Conservation (phyloP, 2,888 invertebrate species). For the Pantelozetes paolii region DNA sequence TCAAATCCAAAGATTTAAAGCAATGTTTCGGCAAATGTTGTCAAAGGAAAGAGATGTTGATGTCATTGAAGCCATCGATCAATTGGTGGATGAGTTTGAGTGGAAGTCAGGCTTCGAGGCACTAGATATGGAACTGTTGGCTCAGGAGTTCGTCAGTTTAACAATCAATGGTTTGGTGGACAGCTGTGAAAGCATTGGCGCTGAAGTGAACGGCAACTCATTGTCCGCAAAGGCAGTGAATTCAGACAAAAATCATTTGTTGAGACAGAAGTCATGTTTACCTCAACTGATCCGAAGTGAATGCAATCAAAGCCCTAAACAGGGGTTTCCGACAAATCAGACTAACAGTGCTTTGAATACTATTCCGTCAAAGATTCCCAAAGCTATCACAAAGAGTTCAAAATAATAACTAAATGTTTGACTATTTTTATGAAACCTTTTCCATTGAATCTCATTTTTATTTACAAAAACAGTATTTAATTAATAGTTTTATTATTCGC, state of each 20-base stretch:
- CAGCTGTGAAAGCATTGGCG: not conserved
- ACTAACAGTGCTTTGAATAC: not conserved
- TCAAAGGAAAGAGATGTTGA: not conserved
- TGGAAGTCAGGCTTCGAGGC: not conserved
- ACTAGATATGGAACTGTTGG: not conserved
- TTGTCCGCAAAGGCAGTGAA: not conserved
- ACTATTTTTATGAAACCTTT: not conserved
- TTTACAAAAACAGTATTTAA: not conserved
- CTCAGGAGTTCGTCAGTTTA: not conserved
- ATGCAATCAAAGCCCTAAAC: not conserved
- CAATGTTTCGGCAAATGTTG: not conserved
- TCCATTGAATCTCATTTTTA: constrained; percentile 4
- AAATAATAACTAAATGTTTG: constrained; percentile 1
- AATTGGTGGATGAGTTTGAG: not conserved
- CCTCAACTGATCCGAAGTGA: constrained; percentile 15
- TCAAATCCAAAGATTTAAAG: not conserved
- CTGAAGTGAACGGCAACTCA: not conserved
- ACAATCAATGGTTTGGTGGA: not conserved
- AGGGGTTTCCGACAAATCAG: not conserved
- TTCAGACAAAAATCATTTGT: not conserved
- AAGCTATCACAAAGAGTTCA: constrained; percentile 1
- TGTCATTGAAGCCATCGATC: not conserved
- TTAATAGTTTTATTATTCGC: no score
- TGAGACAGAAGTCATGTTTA: constrained; percentile 3
- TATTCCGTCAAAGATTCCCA: constrained; percentile 4